Evolutionary conservation across 2,113 vertebrate species (phyloP).

Genomic region (Rhombomys opimus): DNA sequence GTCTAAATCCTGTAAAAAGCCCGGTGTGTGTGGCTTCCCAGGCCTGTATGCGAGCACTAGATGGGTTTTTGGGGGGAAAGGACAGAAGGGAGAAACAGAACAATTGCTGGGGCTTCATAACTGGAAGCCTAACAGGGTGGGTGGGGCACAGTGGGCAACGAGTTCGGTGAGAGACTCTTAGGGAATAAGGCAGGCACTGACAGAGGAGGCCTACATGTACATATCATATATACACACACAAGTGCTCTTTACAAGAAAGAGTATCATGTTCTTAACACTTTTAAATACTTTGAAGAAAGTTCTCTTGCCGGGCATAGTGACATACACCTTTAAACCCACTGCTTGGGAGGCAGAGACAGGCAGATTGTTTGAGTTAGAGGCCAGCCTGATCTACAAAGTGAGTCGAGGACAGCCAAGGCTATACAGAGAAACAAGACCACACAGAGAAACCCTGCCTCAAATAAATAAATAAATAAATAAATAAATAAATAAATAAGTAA

Average conservation of each 20-base stretch:
- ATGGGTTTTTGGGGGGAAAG: not conserved
- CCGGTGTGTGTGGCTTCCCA: not conserved
- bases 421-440: too few relatives aligned
- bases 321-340: too few relatives aligned
- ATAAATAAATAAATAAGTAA: too few relatives aligned
- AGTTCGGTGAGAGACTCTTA: not conserved
- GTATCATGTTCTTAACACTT: not conserved
- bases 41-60: not conserved
- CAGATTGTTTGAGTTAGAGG: too few relatives aligned
- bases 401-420: too few relatives aligned
- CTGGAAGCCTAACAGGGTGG: too few relatives aligned
- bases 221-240: not conserved
- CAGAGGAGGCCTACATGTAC: not conserved
- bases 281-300: slow-evolving; percentile 49
- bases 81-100: too few relatives aligned
- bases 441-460: too few relatives aligned
- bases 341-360: too few relatives aligned
- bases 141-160: not conserved
- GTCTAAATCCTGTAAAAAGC: not conserved
- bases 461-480: too few relatives aligned
- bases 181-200: not conserved
- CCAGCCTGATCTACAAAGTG: too few relatives aligned
- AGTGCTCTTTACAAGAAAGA: slow-evolving; percentile 29
- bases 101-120: not conserved
- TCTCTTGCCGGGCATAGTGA: not conserved